Conservation (phyloP, 1,140 invertebrate genomes). For the Laupala kohalensis region DNA sequence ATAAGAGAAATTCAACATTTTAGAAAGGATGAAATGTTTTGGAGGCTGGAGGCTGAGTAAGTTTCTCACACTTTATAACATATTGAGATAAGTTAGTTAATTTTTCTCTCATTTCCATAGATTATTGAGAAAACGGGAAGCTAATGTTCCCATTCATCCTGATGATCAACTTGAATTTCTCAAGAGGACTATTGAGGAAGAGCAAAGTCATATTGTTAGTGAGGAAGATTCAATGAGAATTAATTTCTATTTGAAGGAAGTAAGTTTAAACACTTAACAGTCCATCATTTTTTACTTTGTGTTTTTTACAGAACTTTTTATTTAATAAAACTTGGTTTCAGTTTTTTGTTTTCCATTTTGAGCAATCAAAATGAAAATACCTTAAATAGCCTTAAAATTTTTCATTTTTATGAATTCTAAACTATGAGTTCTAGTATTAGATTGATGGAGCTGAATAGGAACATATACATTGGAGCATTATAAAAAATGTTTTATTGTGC, state of each 20-base stretch:
- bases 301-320: not conserved
- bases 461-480: too few species aligned
- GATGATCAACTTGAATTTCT: conserved; percentile 32
- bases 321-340: not conserved
- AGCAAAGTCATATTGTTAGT: conserved; percentile 22
- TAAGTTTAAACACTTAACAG: not conserved
- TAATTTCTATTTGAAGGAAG: conserved; percentile 27
- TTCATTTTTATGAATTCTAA: too few species aligned
- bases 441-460: too few species aligned
- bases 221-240: conserved; percentile 29
- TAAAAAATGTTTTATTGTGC: too few species aligned
- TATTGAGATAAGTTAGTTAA: not conserved
- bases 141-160: conserved; percentile 33
- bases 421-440: too few species aligned
- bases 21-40: not conserved
- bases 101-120: conserved; percentile 17
- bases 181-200: conserved; percentile 21
- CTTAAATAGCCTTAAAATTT: too few species aligned
- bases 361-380: too few species aligned
- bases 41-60: not conserved
- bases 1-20: not conserved
- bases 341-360: too few species aligned
- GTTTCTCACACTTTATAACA: not conserved
- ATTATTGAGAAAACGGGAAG: conserved; percentile 28
- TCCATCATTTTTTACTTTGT: too few species aligned